Evolutionary conservation across 1,140 invertebrate species (phyloP).

Genomic region (Atta cephalotes): DNA sequence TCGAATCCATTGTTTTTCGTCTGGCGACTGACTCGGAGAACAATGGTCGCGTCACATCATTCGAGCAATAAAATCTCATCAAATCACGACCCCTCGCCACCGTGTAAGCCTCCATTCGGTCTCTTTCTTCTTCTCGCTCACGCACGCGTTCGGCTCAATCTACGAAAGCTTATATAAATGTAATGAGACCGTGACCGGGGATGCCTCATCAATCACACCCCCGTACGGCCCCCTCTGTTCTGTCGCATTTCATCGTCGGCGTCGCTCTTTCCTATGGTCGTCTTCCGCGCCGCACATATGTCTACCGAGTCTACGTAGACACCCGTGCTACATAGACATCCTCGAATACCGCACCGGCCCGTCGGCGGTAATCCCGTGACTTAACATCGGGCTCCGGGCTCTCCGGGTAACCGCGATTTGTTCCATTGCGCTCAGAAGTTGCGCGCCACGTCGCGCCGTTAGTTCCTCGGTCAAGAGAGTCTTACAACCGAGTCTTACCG

Average conservation of each 20-base stretch:
- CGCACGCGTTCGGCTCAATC: constrained; percentile 82
- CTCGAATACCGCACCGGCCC: constrained; percentile 64
- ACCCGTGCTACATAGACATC: constrained; percentile 56
- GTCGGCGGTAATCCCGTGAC: constrained; percentile 71
- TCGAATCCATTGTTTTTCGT: constrained; percentile 77
- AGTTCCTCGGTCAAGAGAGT: constrained; percentile 63
- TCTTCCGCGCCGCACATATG: constrained; percentile 54
- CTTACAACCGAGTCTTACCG: constrained; percentile 15
- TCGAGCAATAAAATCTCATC: constrained; percentile 86
- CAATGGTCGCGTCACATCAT: constrained; percentile 81
- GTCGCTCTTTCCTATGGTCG: constrained; percentile 36
- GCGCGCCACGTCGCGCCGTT: constrained; percentile 58
- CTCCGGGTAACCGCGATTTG: constrained; percentile 73
- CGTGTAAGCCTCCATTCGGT: constrained; percentile 81
- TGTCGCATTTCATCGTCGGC: constrained; percentile 10
- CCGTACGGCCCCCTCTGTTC: constrained; percentile 68
- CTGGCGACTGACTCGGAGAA: constrained; percentile 69
- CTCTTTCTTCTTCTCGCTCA: constrained; percentile 13
- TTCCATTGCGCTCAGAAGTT: constrained; percentile 66
- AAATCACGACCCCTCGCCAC: constrained; percentile 85
- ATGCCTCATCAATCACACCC: constrained; percentile 85
- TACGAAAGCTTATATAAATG: constrained; percentile 86
- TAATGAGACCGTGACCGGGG: constrained; percentile 85
- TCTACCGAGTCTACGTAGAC: constrained; percentile 35
- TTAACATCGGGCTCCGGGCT: constrained; percentile 70